A percentile compares a stretch with the other conserved stretches of the same genome.
These are phyloP conservation scores for Microtus richardsoni DNA, from an alignment of 2,113 vertebrate genomes.

Conservation along the genomic window DNA sequence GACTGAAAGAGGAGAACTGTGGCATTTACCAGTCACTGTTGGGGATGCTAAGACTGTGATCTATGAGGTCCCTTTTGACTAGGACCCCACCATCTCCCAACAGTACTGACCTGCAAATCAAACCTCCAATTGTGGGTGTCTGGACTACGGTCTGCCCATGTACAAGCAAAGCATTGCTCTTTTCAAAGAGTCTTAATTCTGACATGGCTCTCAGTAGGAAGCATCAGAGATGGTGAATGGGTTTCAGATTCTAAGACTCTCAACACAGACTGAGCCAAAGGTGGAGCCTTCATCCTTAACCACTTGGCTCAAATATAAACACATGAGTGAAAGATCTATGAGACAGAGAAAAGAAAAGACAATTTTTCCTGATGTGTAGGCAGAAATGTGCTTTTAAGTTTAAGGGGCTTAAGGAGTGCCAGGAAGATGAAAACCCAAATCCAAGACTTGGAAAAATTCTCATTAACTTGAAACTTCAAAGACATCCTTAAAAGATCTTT, in stretches of 20 bases:
- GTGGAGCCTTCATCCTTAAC: not conserved
- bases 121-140: too few species aligned
- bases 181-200: not conserved
- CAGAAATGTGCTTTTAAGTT: slow-evolving; percentile 35
- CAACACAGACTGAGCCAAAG: not conserved
- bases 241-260: not conserved
- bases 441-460: slow-evolving; percentile 14
- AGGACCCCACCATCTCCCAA: not conserved
- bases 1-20: not conserved
- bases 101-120: too few species aligned
- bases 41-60: not conserved
- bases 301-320: not conserved
- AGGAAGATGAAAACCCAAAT: slow-evolving; percentile 20
- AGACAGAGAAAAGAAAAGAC: not conserved
- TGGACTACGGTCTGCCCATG: not conserved
- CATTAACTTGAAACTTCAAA: slow-evolving; percentile 49
- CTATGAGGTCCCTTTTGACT: not conserved
- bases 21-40: too few species aligned
- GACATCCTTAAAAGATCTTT: not conserved
- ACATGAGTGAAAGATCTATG: not conserved
- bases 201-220: not conserved
- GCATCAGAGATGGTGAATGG: not conserved
- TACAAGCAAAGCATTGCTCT: not conserved
- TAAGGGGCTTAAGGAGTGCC: not conserved
- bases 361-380: not conserved